These are phyloP conservation scores for Drosophila sturtevanti DNA, from an alignment of 1,140 invertebrate genomes.

Conservation along the genomic window DNA sequence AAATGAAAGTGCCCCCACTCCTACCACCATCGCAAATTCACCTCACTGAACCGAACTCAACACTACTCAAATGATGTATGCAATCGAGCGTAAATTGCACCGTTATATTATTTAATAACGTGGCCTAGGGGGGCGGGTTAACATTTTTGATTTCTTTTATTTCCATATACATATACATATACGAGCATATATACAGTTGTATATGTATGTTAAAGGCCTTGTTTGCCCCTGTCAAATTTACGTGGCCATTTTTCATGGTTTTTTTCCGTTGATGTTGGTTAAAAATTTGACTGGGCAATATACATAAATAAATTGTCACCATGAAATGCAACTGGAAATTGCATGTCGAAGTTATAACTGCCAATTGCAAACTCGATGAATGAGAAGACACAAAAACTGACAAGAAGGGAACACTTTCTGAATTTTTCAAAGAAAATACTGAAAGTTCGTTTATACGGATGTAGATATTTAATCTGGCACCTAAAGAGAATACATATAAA, in stretches of 20 bases:
- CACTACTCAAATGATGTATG: slow-evolving; percentile 45
- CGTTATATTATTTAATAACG: slow-evolving; percentile 72
- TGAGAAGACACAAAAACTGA: background rate
- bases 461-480: no score
- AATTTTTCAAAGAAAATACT: background rate
- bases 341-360: slow-evolving; percentile 19
- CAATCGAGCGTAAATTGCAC: slow-evolving; percentile 67
- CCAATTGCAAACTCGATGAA: slow-evolving; percentile 18
- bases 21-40: slow-evolving; percentile 3
- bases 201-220: slow-evolving; percentile 27
- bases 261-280: slow-evolving; percentile 9
- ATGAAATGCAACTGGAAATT: slow-evolving; percentile 52
- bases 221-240: slow-evolving; percentile 38
- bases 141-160: slow-evolving; percentile 22
- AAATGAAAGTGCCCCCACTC: slow-evolving; percentile 37
- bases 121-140: slow-evolving; percentile 22
- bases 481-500: no score
- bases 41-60: slow-evolving; percentile 6
- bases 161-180: background rate
- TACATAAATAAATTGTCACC: slow-evolving; percentile 59
- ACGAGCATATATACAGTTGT: background rate
- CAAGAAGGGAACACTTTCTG: slow-evolving; percentile 12
- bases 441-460: background rate
- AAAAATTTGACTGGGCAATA: slow-evolving; percentile 33
- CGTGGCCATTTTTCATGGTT: slow-evolving; percentile 20